Base-by-base conservation (phyloP, 1,140 invertebrate genomes). In the Trachymyrmex cornetzi region DNA sequence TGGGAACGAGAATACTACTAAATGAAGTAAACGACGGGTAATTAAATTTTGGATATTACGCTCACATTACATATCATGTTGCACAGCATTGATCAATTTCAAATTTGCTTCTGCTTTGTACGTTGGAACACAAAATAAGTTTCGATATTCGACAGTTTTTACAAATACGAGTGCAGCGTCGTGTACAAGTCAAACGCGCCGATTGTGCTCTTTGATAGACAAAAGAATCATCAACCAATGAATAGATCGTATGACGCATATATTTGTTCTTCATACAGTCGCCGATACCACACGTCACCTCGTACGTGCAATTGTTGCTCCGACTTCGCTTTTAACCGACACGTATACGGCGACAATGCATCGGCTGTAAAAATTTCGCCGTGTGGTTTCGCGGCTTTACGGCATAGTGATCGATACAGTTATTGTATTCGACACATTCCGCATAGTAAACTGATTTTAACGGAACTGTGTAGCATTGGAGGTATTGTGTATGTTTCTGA, bases 221-320 rank as follows among this genome's bases (percentile, higher is more conserved):
- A 84, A 84, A 84, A 84, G 80, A 84, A 84, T 84, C 80, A 84
- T 84, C 80, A 67, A 34, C 38, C 66, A 30, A 59, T 44, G 69
- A 63, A 84, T 61, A 84, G 69, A 38, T 74, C 30, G 63, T 48
- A n/a, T 44, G 34, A 34, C 53, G 19, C 27, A 75, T 74, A 82
- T 84, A 75, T 84, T 61, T 84, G 80, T 61, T 74, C 57, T 30
- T 14, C 38, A 82, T 74, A 34, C 69, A 71, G 34, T 74, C 19
- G 7, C 11, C 38, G 55, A 71, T 61, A 75, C 11, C 12, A 11
- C 53, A 71, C 19, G 79, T n/a, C n/a, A 82, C 11, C 11, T 1
- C 22, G 12, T 38, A 38, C 22, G 55, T 48, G 19, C 80, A 14
- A 72, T 74, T 84, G 80, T 74, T 74, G n/a, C 80, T 74, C 50